These are phyloP conservation scores for Spodoptera frugiperda DNA, from an alignment of 1,140 invertebrate species.

Conservation along the genomic window DNA sequence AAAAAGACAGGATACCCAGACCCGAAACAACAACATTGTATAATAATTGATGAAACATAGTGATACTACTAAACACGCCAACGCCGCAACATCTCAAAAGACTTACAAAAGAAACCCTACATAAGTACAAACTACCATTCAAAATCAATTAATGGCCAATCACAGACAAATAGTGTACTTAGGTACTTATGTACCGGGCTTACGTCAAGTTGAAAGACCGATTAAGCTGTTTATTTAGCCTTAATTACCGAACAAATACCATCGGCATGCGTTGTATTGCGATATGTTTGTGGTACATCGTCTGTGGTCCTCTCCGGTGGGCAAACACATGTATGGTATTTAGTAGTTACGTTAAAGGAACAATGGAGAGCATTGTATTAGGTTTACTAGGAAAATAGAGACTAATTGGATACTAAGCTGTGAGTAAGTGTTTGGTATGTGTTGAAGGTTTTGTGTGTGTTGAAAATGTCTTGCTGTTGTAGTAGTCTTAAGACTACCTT, in stretches of 20 bases:
- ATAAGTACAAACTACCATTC: constrained; percentile 13
- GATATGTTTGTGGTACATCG: constrained; percentile 68
- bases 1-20: no score
- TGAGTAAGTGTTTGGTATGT: neutral
- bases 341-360: constrained; percentile 23
- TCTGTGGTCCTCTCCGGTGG: constrained; percentile 47
- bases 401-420: constrained; percentile 23
- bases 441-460: no score
- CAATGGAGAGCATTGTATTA: constrained; percentile 14
- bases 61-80: no score
- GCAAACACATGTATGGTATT: constrained; percentile 35
- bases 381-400: constrained; percentile 21
- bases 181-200: constrained; percentile 7
- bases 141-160: constrained; percentile 45
- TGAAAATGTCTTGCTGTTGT: no score
- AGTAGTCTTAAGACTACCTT: neutral
- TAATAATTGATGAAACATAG: no score
- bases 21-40: no score
- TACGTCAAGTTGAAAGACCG: constrained; percentile 71
- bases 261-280: constrained; percentile 63
- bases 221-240: constrained; percentile 75
- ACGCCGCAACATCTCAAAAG: neutral
- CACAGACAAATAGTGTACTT: constrained; percentile 8
- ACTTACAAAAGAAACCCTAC: neutral
- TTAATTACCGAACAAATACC: constrained; percentile 78